Evolutionary conservation across 2,113 vertebrate species (phyloP), one percentile per base, ranked within the genome.

Genomic region (Melanerpes formicivorus): DNA sequence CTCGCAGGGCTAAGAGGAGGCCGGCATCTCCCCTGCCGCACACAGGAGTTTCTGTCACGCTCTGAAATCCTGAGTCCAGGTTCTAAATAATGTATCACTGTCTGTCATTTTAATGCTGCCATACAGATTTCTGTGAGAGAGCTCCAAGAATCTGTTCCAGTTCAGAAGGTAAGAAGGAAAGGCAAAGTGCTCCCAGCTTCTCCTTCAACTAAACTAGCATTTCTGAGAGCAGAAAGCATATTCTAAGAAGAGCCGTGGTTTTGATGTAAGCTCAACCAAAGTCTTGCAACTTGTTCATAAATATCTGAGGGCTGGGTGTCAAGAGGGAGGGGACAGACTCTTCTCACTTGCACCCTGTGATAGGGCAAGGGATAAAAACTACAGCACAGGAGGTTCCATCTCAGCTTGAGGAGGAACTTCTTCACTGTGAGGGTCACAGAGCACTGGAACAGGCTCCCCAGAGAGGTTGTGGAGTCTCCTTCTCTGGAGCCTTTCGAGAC

Each of bases 41-140:
- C 46, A 55, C 0, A 58, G n/a, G 55, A 42, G 83, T 92, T 90
- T 73, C 74, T 80, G 72, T 75, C 67, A 62, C 25, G 8, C 37
- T 85, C 26, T 86, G 65, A 64, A 95, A 78, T 86, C 25, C 74
- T 42, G 19, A 44, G 54, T 67, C 25, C 19, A 48, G 74, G 54
- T 83, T 93, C 94, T 84, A 87, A 92, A 77, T 93, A 73, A 72
- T 56, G 17, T 42, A 37, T 70, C 86, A 77, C 7, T 18, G 44
- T 26, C 79, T 82, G 27, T 17, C 46, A 40, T 65, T 83, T 52
- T 50, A 63, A 82, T 80, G n/a, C 86, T 95, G 93, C 60, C 2
- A 3, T 48, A 84, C 40, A 86, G 70, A 63, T 74, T 84, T 69
- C 62, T 66, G 48, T 62, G 80, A 37, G 27, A 87, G 75, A 80